Evolutionary conservation across 2,888 invertebrate species (phyloP), one percentile per base, ranked within the genome.

Genomic region (Zygogramma bicolorata): DNA sequence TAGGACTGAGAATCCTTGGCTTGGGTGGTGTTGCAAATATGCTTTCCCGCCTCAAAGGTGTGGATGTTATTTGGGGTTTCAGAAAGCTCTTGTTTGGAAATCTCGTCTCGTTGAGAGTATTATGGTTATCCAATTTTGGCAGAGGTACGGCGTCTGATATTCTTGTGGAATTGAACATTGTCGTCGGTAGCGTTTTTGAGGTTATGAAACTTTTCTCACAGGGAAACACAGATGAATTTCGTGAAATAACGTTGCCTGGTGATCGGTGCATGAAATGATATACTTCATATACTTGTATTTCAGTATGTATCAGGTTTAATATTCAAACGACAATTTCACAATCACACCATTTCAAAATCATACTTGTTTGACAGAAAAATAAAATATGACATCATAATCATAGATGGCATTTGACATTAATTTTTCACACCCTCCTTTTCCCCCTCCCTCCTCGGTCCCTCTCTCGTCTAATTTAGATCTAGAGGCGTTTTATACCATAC

Each of bases 51-150:
- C 73, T 77, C 7, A 79, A 70, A 25, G 82, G 82, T 3, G 82
- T 82, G 42, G 81, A 81, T 59, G 82, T 82, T 53, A 80, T 74
- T 77, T 80, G 77, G 18, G 81, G 81, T 31, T 57, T 49, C n/a
- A 71, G 20, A 66, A 75, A 70, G 34, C 65, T 74, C 38, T 58
- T 68, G 31, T 63, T 31, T 3, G 73, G 62, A 10, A 77, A 77
- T 65, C 79, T 75, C n/a, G 59, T 70, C 6, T 77, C 77, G 46
- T 76, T 75, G 15, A 65, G 18, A 38, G 29, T 49, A 57, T 49
- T 75, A 31, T 71, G 57, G 20, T 75, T 25, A 40, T 57, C 69
- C 13, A 34, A 73, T 49, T 73, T 77, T 1, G 66, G 66, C 31
- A 58, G 40, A 31, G 61, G 65, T 20, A 70, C 72, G n/a, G 76